Evolutionary conservation across 2,113 vertebrate genomes (phyloP).

Genomic region (Ciconia boyciana): DNA sequence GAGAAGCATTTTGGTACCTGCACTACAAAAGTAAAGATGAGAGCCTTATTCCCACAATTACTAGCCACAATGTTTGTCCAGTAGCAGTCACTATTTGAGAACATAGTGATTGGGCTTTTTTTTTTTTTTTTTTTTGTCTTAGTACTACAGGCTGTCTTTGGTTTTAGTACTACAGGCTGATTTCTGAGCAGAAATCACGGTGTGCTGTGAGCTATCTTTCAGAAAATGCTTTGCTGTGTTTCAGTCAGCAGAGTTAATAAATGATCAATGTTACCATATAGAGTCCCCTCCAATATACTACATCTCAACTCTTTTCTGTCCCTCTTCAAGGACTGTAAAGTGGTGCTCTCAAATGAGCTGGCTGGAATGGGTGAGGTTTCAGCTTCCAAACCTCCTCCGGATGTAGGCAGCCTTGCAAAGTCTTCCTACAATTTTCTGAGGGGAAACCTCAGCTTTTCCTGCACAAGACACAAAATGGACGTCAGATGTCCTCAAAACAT

Average conservation of each 20-base stretch:
- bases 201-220: background rate
- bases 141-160: background rate
- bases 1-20: background rate
- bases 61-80: background rate
- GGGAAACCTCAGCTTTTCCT: background rate
- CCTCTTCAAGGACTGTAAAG: background rate
- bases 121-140: background rate
- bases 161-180: background rate
- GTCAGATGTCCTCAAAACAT: background rate
- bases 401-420: background rate
- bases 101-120: background rate
- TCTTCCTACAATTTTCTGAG: background rate
- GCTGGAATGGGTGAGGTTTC: background rate
- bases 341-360: background rate
- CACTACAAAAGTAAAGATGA: background rate
- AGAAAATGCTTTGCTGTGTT: background rate
- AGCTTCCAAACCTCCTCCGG: background rate
- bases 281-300: background rate
- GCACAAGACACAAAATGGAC: background rate
- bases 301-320: background rate
- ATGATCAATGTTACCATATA: background rate
- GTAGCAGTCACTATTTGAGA: background rate
- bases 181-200: background rate
- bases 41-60: background rate
- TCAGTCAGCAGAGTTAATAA: background rate